Base-by-base conservation (phyloP, 2,113 vertebrate species). In the Channa maculata region DNA sequence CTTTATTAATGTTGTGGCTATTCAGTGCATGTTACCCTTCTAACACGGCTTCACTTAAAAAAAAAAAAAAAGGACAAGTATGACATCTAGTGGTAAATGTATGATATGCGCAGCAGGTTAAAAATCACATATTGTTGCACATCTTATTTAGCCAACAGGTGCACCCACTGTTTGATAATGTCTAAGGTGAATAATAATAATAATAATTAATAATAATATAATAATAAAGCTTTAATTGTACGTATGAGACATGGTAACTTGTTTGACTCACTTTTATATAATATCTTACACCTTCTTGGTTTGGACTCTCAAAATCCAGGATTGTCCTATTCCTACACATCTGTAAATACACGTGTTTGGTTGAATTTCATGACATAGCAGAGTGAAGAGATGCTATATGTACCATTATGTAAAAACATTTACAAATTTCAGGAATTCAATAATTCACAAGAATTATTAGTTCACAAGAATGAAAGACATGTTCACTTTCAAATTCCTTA, bases 71-170 rank as follows among this genome's bases (percentile, higher is more conserved):
- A 41, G 48, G 6, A 53, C 49, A 24, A 58, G 45, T 5, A 60
- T 81, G 83, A 72, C 82, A 80, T 74, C 88, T 86, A 77, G 68
- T 74, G 82, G 68, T 36, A 5, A 41, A 46, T 2, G 0, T 34
- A 0, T 1, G 0, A 65, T 15, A 63, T 2, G 9, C 10, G 68
- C 7, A 48, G 48, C 43, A 59, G 49, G 15, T 15, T 41, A 1
- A 33, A 60, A 10, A 33, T 24, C 13, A 44, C 37, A 36, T 3
- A n/a, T 36, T 24, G 2, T 12, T 33, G 5, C 8, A 5, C 3
- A 3, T 10, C 15, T 48, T 9, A 24, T 14, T 8, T n/a, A 2
- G 5, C 9, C 33, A 34, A 11, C 2, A n/a, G n/a, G 24, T 24
- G 24, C 24, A 6, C 24, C 12, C 8, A 36, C 4, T 33, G 14